Conservation (phyloP, 1,140 invertebrate species). For the Protaetia brevitarsis region DNA sequence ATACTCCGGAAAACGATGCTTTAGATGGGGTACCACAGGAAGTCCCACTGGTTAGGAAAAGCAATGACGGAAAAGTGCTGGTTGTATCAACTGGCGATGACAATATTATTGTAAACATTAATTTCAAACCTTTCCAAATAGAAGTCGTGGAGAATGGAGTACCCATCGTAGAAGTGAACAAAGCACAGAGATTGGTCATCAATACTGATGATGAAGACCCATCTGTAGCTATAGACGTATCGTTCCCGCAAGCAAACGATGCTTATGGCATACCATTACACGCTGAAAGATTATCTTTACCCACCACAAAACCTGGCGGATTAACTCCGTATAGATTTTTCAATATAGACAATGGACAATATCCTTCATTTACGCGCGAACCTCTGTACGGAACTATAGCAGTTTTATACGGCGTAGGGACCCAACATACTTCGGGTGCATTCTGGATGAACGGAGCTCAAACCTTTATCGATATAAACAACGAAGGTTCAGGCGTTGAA, state of each 20-base stretch:
- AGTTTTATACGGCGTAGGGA: constrained; percentile 86
- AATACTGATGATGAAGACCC: constrained; percentile 20
- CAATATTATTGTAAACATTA: background rate
- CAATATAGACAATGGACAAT: constrained; percentile 98
- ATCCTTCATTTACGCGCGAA: constrained; percentile 89
- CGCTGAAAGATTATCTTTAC: constrained; percentile 82
- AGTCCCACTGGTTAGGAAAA: background rate
- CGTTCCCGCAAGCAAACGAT: constrained; percentile 64
- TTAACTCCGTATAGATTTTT: constrained; percentile 91
- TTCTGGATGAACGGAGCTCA: constrained; percentile 97
- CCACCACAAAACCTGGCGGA: constrained; percentile 67
- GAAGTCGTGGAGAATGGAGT: background rate
- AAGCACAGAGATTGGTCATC: constrained; percentile 83
- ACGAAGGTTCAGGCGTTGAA: constrained; percentile 63
- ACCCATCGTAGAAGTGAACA: constrained; percentile 58
- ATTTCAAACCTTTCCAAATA: background rate
- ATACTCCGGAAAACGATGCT: constrained; percentile 21
- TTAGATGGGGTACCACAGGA: constrained; percentile 25
- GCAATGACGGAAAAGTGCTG: background rate
- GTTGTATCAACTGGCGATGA: background rate
- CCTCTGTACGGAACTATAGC: constrained; percentile 91
- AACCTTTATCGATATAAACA: constrained; percentile 92
- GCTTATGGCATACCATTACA: constrained; percentile 90
- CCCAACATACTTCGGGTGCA: constrained; percentile 78
- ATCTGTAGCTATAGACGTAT: constrained; percentile 66